Evolutionary conservation across 2,113 vertebrate species (phyloP).

Genomic region (Urocynchramus pylzowi): DNA sequence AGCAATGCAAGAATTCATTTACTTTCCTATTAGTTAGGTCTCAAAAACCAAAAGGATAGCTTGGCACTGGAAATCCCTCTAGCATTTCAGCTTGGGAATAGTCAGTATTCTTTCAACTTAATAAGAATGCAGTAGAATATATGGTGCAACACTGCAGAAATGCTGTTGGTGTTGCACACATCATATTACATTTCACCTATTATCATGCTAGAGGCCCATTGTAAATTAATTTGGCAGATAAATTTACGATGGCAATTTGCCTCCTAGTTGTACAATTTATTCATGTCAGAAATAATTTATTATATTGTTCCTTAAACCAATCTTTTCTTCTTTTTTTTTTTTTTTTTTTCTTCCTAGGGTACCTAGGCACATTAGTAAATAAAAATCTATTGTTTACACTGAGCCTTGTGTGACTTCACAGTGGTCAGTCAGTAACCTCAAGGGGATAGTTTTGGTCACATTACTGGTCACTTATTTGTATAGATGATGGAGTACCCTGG

Average conservation of each 20-base stretch:
- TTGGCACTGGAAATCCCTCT: background rate
- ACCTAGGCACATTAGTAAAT: constrained; percentile 50
- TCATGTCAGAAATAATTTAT: constrained; percentile 67
- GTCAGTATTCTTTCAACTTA: background rate
- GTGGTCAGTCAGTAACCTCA: constrained; percentile 48
- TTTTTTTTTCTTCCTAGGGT: background rate
- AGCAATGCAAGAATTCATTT: background rate
- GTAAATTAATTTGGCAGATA: constrained; percentile 67
- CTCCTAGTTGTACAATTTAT: constrained; percentile 64
- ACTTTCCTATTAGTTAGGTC: background rate
- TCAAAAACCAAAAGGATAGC: background rate
- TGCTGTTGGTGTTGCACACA: background rate
- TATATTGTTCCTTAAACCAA: background rate
- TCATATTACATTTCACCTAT: background rate
- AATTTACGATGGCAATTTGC: constrained; percentile 59
- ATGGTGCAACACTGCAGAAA: background rate
- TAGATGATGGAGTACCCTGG: constrained; percentile 53
- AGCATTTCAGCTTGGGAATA: background rate
- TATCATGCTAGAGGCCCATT: constrained; percentile 1
- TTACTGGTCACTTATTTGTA: constrained; percentile 63
- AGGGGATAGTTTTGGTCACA: constrained; percentile 61
- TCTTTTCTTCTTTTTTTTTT: background rate
- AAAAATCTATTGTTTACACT: constrained; percentile 4
- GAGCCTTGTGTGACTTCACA: constrained; percentile 19
- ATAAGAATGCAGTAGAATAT: background rate